Base-by-base conservation (phyloP, 2,888 invertebrate genomes). In the Cantharis rustica region DNA sequence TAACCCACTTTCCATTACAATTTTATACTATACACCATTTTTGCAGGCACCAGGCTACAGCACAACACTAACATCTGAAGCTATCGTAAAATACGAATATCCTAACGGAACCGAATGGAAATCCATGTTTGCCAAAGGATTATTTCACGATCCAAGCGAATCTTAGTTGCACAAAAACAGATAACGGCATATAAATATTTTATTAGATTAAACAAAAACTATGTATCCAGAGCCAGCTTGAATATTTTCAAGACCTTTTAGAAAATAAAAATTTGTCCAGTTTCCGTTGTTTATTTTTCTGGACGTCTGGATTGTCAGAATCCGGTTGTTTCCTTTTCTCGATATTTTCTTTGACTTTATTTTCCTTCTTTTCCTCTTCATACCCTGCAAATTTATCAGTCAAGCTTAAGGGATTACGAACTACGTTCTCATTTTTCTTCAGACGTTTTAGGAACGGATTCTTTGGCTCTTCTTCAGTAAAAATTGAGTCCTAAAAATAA, bases 81-180 rank as follows among this genome's bases (percentile, higher is more conserved):
- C 94, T 0, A 84, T 96, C 47, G 88, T 90, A 31, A 91, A 92
- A 81, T 96, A 92, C 86, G 90, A 91, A 74, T 97, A 94, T 87
- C 97, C 97, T 0, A 87, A 89, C 69, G 97, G 97, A n/a, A 90
- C 87, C 31, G 93, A 93, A 85, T 96, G 96, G 96, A 89, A 92
- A 85, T 88, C 90, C 61, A 91, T 93, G 91, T 91, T 93, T 84
- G 87, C 89, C 16, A 90, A 92, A 81, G 92, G 92, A 73, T 82
- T 91, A 72, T 93, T 93, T 86, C 88, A 90, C 0, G 85, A 86
- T 72, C 91, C 92, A 0, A 83, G 84, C 75, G 86, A 85, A 82
- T 15, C 61, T 31, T 70, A 66, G n/a, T 68, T 26, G 10, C 61
- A 3, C 31, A 31, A 13, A 31, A 31, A 13, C 23, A 71, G 62